Conservation (phyloP, 2,113 vertebrate species). For the Silurus meridionalis region DNA sequence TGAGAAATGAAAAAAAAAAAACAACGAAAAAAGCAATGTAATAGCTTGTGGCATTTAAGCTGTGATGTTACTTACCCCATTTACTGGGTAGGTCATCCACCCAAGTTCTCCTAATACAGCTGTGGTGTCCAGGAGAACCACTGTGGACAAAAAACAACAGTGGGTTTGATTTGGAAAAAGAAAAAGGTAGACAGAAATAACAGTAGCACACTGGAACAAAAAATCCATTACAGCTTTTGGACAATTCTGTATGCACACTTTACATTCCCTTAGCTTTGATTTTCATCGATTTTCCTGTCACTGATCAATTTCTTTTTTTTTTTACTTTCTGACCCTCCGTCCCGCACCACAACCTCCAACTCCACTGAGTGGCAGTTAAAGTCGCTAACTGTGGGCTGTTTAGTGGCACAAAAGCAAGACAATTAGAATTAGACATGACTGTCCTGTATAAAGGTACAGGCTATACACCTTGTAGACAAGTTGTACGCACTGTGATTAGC, state of each 20-base stretch:
- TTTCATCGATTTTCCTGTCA: not conserved
- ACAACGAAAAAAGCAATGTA: not conserved
- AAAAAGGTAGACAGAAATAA: not conserved
- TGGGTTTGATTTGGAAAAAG: not conserved
- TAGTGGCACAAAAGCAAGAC: not conserved
- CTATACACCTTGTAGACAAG: not conserved
- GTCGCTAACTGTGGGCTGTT: not conserved
- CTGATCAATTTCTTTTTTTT: not conserved
- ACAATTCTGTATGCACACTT: constrained; percentile 32
- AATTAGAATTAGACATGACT: not conserved
- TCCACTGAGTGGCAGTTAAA: not conserved
- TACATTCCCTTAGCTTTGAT: not conserved
- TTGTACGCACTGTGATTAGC: not conserved
- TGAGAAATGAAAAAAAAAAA: not conserved
- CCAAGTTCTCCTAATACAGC: constrained; percentile 88
- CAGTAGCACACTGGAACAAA: not conserved
- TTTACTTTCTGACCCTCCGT: not conserved
- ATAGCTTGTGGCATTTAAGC: not conserved
- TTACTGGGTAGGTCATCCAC: constrained; percentile 95
- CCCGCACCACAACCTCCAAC: not conserved
- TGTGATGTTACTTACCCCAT: constrained; percentile 85
- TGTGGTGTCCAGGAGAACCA: constrained; percentile 94
- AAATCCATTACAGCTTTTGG: not conserved
- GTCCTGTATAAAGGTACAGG: not conserved
- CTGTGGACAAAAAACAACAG: constrained; percentile 69